phyloP scores from a whole-genome alignment of 2,113 vertebrate genomes.

The Calidris pygmaea region DNA sequence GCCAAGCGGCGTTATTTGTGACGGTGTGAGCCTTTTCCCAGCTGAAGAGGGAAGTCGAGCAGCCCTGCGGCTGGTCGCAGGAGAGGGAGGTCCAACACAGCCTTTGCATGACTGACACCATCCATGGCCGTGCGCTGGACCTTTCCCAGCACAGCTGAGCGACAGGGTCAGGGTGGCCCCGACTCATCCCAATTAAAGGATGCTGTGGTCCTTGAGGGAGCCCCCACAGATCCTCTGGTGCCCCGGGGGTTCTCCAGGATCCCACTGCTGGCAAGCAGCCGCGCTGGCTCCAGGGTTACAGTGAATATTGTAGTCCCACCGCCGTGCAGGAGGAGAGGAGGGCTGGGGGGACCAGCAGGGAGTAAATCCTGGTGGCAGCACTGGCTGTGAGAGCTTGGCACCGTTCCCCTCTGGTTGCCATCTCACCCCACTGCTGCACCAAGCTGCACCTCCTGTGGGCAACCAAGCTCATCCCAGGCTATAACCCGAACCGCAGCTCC shows the following conservation, averaged over 20 bases:
- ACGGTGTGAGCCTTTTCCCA: neutral
- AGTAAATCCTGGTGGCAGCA: neutral
- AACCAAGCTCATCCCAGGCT: neutral
- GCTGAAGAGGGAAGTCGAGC: neutral
- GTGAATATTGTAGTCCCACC: neutral
- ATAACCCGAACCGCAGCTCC: fast-evolving
- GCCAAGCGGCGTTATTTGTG: neutral
- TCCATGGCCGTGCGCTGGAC: fast-evolving
- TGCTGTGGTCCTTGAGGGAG: fast-evolving
- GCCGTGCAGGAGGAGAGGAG: neutral
- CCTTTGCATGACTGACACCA: neutral
- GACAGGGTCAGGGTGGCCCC: neutral
- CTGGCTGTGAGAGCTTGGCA: fast-evolving
- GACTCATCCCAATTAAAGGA: fast-evolving
- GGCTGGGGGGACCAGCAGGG: neutral
- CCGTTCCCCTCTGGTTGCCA: fast-evolving
- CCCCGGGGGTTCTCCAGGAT: neutral
- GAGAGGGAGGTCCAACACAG: neutral
- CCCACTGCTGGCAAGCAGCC: neutral
- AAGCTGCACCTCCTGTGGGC: neutral
- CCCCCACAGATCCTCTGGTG: neutral
- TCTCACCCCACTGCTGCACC: neutral
- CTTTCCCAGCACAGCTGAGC: fast-evolving
- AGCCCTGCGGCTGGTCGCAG: neutral
- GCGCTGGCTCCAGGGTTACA: neutral